Evolutionary conservation across 2,113 vertebrate species (phyloP).

Genomic region (Heterotis niloticus): DNA sequence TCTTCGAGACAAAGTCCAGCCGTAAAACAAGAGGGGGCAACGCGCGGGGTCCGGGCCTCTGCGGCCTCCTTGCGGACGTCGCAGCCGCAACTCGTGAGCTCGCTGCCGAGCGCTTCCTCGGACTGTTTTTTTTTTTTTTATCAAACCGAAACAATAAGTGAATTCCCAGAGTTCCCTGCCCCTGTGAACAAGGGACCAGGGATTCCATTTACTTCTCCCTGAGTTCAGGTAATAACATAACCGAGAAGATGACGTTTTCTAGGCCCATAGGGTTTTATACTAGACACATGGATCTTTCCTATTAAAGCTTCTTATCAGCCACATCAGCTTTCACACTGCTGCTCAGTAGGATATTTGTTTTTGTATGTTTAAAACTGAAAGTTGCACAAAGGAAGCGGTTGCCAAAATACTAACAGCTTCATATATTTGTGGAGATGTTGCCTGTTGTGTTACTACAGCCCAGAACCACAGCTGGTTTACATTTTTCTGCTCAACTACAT

Average conservation of each 20-base stretch:
- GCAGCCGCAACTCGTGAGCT: not conserved
- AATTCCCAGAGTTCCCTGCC: constrained; percentile 5
- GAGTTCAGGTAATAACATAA: not conserved
- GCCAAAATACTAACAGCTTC: too few species aligned
- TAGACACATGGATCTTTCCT: not conserved
- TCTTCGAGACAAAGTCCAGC: constrained; percentile 23
- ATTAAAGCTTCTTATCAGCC: not conserved
- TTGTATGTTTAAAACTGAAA: not conserved
- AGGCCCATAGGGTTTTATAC: not conserved
- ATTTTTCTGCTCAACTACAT: not conserved
- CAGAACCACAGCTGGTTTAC: not conserved
- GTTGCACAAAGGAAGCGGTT: too few species aligned
- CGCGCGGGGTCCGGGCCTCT: not conserved
- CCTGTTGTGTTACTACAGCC: too few species aligned
- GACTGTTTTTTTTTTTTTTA: not conserved
- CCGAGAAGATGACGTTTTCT: constrained; percentile 3
- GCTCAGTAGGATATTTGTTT: not conserved
- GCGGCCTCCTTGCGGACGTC: constrained; percentile 3
- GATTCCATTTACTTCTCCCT: constrained; percentile 6
- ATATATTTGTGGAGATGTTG: too few species aligned
- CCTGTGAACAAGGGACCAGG: not conserved
- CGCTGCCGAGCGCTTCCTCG: not conserved
- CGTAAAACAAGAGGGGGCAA: constrained; percentile 11
- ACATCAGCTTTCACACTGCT: not conserved
- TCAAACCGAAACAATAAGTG: constrained; percentile 18